Evolutionary conservation across 1,140 invertebrate genomes (phyloP).

Genomic region (Trichoplusia ni): DNA sequence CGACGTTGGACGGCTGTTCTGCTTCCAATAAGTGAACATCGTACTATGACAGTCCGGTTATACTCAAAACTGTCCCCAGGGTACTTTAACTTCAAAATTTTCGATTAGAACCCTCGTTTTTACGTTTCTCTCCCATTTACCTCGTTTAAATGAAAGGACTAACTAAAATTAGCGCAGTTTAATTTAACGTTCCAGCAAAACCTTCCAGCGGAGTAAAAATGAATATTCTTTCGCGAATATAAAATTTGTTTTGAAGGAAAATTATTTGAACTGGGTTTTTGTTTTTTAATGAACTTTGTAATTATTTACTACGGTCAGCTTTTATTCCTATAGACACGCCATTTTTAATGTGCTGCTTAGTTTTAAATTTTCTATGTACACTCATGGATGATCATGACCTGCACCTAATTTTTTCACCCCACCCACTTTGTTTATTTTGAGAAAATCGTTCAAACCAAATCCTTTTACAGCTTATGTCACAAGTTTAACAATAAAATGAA

Average conservation of each 20-base stretch:
- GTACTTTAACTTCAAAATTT: constrained; percentile 18
- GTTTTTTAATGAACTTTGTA: not conserved
- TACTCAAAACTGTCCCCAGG: constrained; percentile 12
- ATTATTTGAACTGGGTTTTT: constrained; percentile 7
- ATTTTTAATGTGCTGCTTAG: too few relatives aligned
- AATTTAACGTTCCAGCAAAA: not conserved
- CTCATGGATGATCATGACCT: too few relatives aligned
- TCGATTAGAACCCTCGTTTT: constrained; percentile 17
- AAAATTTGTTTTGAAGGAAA: constrained; percentile 6
- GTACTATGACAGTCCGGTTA: constrained; percentile 1
- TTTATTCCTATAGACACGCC: too few relatives aligned
- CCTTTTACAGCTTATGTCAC: too few relatives aligned
- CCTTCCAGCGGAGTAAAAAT: not conserved
- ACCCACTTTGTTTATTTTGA: too few relatives aligned
- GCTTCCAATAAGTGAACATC: too few relatives aligned
- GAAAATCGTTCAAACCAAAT: too few relatives aligned
- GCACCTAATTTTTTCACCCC: too few relatives aligned
- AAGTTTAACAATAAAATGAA: too few relatives aligned
- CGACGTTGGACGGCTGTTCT: too few relatives aligned
- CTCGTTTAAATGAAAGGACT: constrained; percentile 6
- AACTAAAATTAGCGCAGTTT: not conserved
- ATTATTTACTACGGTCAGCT: too few relatives aligned
- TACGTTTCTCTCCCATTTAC: constrained; percentile 16
- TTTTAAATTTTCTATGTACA: too few relatives aligned
- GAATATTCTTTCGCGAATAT: not conserved